Conservation (phyloP, 2,113 vertebrate genomes). For the Leptosomus discolor region DNA sequence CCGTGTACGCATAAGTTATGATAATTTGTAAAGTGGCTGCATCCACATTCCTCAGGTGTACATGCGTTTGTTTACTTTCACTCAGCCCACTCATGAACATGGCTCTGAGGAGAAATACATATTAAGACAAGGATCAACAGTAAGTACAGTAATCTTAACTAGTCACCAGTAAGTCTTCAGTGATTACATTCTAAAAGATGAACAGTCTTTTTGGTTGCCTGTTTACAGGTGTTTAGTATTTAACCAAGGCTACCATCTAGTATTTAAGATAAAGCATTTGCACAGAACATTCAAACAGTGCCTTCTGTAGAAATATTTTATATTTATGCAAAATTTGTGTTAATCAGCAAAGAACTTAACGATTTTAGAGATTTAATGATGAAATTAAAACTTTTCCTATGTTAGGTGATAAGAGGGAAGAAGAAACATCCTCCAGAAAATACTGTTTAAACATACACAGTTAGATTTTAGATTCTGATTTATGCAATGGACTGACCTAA, state of each 20-base stretch:
- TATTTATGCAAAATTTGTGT: neutral
- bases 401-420: neutral
- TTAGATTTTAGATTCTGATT: neutral
- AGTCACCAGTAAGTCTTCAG: neutral
- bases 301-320: neutral
- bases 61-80: constrained; percentile 96
- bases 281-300: neutral
- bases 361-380: neutral
- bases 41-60: constrained; percentile 94
- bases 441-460: neutral
- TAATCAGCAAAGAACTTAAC: neutral
- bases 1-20: constrained; percentile 96
- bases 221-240: neutral
- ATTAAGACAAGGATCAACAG: neutral
- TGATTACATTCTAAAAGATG: neutral
- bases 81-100: constrained; percentile 99
- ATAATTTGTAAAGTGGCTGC: constrained; percentile 91
- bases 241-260: neutral
- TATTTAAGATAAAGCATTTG: neutral
- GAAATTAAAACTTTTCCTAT: neutral
- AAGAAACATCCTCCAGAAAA: neutral
- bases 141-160: neutral
- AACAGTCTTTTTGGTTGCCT: neutral
- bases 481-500: neutral
- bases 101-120: constrained; percentile 74